Percentiles rank a stretch among this genome's conserved stretches.
Conservation (phyloP, 2,888 invertebrate species). For the Dolomedes plantarius region DNA sequence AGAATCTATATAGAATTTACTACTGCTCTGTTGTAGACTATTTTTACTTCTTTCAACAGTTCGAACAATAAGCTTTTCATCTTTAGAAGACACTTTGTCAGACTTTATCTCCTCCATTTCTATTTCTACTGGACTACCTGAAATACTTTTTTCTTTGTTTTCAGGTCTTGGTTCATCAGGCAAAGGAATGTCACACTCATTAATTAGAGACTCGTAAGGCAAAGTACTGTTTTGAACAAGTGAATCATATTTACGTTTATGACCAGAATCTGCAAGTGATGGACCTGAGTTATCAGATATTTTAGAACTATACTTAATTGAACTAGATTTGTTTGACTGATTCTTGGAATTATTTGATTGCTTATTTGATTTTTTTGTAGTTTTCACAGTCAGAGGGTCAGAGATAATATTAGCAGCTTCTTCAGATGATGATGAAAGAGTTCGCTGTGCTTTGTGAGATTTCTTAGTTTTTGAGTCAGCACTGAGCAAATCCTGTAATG, state of each 20-base stretch:
- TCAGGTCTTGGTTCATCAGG: background rate
- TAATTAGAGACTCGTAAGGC: slow-evolving; percentile 23
- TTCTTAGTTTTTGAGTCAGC: slow-evolving; percentile 25
- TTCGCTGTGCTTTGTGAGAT: slow-evolving; percentile 49
- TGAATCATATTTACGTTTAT: background rate
- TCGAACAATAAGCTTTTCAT: background rate
- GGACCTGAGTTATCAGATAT: background rate
- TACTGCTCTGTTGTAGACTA: slow-evolving; percentile 30
- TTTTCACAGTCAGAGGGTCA: slow-evolving; percentile 32
- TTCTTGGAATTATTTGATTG: slow-evolving; percentile 25
- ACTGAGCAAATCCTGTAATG: slow-evolving; percentile 52
- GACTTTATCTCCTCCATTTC: slow-evolving; percentile 57
- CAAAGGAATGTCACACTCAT: slow-evolving; percentile 20
- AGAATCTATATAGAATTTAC: slow-evolving; percentile 57
- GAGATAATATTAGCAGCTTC: slow-evolving; percentile 34
- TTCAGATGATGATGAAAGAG: slow-evolving; percentile 54
- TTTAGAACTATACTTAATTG: slow-evolving; percentile 1
- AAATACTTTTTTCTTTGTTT: background rate
- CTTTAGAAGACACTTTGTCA: slow-evolving; percentile 19
- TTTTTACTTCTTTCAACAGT: slow-evolving; percentile 25
- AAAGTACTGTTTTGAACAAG: background rate
- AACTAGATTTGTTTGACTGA: slow-evolving; percentile 27
- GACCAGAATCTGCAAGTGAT: background rate
- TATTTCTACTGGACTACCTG: slow-evolving; percentile 34
- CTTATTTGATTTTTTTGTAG: slow-evolving; percentile 35